These are phyloP conservation scores for Dipodomys ordii DNA, from an alignment of 2,113 vertebrate species.

Conservation along the genomic window DNA sequence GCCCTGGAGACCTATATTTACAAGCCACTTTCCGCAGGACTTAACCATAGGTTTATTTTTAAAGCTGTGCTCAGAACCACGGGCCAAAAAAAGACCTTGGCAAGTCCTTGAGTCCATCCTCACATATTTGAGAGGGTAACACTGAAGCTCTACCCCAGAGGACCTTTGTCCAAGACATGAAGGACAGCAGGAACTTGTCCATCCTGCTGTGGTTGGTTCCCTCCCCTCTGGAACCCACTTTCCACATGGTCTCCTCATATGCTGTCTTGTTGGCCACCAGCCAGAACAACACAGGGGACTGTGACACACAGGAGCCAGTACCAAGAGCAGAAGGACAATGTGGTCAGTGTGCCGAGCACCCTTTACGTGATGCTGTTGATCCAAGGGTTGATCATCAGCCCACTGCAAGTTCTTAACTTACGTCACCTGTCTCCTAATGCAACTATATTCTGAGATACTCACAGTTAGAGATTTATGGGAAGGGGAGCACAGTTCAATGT, in stretches of 20 bases:
- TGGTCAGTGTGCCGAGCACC: rapidly evolving
- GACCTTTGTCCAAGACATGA: background rate
- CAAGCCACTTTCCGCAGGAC: background rate
- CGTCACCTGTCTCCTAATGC: background rate
- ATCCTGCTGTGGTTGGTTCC: background rate
- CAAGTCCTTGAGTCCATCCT: background rate
- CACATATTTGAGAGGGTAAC: background rate
- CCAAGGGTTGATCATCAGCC: background rate
- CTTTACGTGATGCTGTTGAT: rapidly evolving
- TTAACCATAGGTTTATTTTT: conserved; percentile 66
- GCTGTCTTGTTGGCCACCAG: background rate
- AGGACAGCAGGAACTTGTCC: background rate
- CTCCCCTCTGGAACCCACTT: background rate
- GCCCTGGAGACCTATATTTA: conserved; percentile 13
- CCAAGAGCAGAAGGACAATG: background rate
- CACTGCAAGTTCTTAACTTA: no score
- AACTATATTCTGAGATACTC: background rate
- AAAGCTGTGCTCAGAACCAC: conserved; percentile 11
- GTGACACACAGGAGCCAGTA: background rate
- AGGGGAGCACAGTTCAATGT: background rate
- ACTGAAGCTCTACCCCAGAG: background rate
- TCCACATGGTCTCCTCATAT: background rate
- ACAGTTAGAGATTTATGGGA: background rate
- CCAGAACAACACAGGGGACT: background rate
- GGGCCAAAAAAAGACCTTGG: conserved; percentile 61